Base-by-base conservation (phyloP, 2,797 vertebrate genomes). In the Hemibagrus guttatus region DNA sequence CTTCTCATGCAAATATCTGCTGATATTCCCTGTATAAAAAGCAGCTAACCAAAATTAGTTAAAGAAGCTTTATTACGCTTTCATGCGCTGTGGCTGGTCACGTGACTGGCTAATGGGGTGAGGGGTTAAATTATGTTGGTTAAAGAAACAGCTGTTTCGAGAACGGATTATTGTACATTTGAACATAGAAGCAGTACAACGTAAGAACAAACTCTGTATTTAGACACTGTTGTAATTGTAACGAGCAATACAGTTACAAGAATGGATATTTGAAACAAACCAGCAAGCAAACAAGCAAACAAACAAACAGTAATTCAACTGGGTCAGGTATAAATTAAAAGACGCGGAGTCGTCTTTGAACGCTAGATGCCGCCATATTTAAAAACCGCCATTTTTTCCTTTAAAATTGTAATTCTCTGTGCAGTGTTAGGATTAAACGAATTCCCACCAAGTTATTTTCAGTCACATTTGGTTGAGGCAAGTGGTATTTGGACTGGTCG, bases 311-410 rank as follows among this genome's bases (percentile, higher is more conserved):
- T 76, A 17, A 54, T 19, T 76, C 1, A 54, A 75, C 16, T 54
- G 39, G 23, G 23, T 52, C 7, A 31, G 16, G 31, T 9, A 1
- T 26, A 42, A 80, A 12, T 39, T 39, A 61, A 80, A 79, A 59
- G 11, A 23, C 56, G 56, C 56, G 21, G 28, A 23, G 21, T 42
- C 23, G 7, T 80, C 11, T 39, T 14, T 80, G 31, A 80, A 26
- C 56, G 21, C 35, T 80, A 80, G 78, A 80, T 42, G 78, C 2
- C 78, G 56, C 78, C 21, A 80, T 39, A 31, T 80, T 61, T 59
- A 61, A 61, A 39, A 80, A 59, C 0, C 17, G 12, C 19, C 31
- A 35, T 6, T 59, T 21, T 76, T 76, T n/a, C 14, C 23, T 28
- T 76, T 28, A 26, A 78, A 56, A 35, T 4, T 21, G 1, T 21